Evolutionary conservation across 2,797 vertebrate species (phyloP).

Genomic region (Xenopus petersii): DNA sequence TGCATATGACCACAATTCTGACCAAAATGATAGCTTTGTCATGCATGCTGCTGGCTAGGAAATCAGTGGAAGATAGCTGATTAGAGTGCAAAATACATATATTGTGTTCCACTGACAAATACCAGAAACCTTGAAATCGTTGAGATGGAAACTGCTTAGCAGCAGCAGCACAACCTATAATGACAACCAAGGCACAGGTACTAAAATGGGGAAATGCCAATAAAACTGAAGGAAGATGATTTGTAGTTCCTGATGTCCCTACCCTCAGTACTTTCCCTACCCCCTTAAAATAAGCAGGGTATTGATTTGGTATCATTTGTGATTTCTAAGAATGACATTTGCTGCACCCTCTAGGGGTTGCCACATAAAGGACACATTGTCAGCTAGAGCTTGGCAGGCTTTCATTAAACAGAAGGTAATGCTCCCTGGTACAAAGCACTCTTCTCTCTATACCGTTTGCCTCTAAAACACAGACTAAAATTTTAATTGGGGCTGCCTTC

Average conservation of each 20-base stretch:
- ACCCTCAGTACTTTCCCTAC: not conserved
- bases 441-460: not conserved
- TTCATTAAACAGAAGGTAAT: conserved; percentile 38
- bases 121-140: conserved; percentile 19
- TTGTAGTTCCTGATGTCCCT: not conserved
- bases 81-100: conserved; percentile 18
- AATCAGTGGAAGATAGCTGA: conserved; percentile 6
- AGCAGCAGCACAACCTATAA: not conserved
- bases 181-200: conserved; percentile 15
- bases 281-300: not conserved
- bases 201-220: conserved; percentile 8
- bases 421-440: not conserved
- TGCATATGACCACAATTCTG: too few relatives aligned
- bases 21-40: not conserved
- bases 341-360: conserved; percentile 29
- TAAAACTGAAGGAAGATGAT: not conserved
- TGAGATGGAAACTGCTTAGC: conserved; percentile 22
- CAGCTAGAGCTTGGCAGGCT: conserved; percentile 31
- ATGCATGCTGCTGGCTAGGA: not conserved
- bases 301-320: conserved; percentile 48
- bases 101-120: conserved; percentile 3
- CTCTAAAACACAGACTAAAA: too few relatives aligned
- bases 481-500: too few relatives aligned
- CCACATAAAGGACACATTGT: conserved; percentile 34
- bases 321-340: conserved; percentile 47